phyloP scores from a whole-genome alignment of 1,140 invertebrate genomes.

The Aphis craccivora region DNA sequence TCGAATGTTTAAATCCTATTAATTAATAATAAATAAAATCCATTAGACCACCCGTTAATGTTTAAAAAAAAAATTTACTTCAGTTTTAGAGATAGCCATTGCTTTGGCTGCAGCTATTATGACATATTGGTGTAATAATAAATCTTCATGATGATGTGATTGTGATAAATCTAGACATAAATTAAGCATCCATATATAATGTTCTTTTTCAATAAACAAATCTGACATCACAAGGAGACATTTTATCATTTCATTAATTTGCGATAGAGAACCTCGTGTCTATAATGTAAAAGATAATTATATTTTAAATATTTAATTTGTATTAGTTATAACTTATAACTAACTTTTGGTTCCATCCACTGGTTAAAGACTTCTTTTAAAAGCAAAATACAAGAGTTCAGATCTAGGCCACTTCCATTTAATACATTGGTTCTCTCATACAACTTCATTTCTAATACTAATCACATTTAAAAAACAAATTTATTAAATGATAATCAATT shows the following conservation, averaged over 20 bases:
- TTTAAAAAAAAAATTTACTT: conserved; percentile 63
- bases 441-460: conserved; percentile 12
- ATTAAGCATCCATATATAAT: conserved; percentile 79
- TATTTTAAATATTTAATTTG: not conserved
- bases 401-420: conserved; percentile 68
- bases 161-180: conserved; percentile 72
- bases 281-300: not conserved
- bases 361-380: conserved; percentile 82
- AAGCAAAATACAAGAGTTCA: conserved; percentile 87
- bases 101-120: conserved; percentile 76
- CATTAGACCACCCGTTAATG: not conserved
- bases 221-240: conserved; percentile 75
- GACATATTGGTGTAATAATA: conserved; percentile 75
- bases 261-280: conserved; percentile 66
- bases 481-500: not conserved
- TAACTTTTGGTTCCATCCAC: conserved; percentile 70
- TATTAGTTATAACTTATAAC: conserved; percentile 60
- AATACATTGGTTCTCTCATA: conserved; percentile 33
- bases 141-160: conserved; percentile 73
- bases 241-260: conserved; percentile 73
- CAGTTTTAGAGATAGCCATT: conserved; percentile 70
- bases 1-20: conserved; percentile 28
- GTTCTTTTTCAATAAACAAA: conserved; percentile 73
- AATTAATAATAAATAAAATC: not conserved
- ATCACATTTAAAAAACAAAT: not conserved